Base-by-base conservation (phyloP, 2,888 invertebrate species). In the Lasioglossum lativentre region DNA sequence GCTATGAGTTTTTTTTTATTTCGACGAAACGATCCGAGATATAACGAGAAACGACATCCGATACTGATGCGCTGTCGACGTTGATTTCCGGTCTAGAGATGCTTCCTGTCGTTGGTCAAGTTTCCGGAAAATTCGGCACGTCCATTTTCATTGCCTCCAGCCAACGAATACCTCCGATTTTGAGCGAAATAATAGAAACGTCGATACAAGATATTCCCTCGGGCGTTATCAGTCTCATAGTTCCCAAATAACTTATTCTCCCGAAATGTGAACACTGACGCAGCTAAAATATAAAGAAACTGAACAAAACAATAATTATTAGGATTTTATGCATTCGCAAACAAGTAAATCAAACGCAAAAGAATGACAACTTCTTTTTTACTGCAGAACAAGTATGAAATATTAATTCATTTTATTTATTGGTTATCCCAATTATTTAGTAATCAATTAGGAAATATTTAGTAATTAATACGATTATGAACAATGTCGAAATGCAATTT, bases 181-280 rank as follows among this genome's bases (percentile, higher is more conserved):
- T 78, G 71, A 83, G 74, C 45, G 81, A 82, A 83, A 89, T 89
- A 87, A 87, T 87, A 87, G 89, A 73, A 86, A 89, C 75, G 86
- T 89, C 89, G 87, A 87, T 86, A 82, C 73, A 80, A 78, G 40
- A 68, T 71, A 77, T 72, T 4, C 63, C 38, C 40, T 82, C 56
- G 72, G 38, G 72, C 52, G 59, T 45, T 78, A 72, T 59, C 82
- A 81, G 71, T 59, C 47, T 12, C 30, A 70, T 76, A 66, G 66
- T 45, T 52, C 40, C 16, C 45, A 12, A 30, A n/a, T 30, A 27
- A 70, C 38, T 45, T 63, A 6, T 59, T 70, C 45, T 10, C 2
- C 6, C 27, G 30, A 23, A 75, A 5, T 34, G 19, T 16, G 34
- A 16, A 56, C n/a, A 10, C 56, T 23, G 23, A 23, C 6, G 16